phyloP scores from a whole-genome alignment of 2,888 invertebrate genomes.

The Pyrrhia umbra region DNA sequence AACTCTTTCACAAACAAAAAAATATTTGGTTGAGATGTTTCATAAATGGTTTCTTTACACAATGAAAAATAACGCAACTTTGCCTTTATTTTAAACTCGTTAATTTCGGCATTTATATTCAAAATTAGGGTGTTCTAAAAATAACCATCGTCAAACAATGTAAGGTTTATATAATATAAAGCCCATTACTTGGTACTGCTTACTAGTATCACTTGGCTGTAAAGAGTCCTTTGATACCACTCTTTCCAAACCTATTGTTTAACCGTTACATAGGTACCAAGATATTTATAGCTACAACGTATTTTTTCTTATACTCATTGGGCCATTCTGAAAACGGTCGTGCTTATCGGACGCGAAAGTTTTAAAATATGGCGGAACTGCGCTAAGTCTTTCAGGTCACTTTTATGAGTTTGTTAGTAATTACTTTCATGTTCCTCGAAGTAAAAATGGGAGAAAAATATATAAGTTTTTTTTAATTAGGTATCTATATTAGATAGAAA shows the following conservation, averaged over 20 bases:
- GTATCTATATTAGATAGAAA: no score
- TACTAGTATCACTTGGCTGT: constrained; percentile 10
- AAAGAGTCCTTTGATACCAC: constrained; percentile 48
- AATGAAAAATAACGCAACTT: not conserved
- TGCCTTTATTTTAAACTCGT: not conserved
- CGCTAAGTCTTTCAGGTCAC: constrained; percentile 34
- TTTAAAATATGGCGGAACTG: constrained; percentile 40
- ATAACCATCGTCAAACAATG: constrained; percentile 8
- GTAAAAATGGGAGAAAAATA: constrained; percentile 15
- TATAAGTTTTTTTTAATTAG: not conserved
- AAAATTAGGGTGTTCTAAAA: constrained; percentile 8
- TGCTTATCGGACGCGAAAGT: constrained; percentile 31
- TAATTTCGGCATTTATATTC: constrained; percentile 2
- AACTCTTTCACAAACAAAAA: not conserved
- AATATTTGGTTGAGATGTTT: no score
- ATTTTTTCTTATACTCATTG: constrained; percentile 8
- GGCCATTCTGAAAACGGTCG: not conserved
- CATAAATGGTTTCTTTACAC: not conserved
- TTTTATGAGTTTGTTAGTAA: constrained; percentile 36
- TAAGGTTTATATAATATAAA: constrained; percentile 1
- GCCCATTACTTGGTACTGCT: constrained; percentile 3
- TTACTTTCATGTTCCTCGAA: constrained; percentile 24
- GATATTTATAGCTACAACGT: constrained; percentile 13
- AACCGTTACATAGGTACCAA: constrained; percentile 11
- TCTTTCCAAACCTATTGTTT: constrained; percentile 43